A percentile compares a stretch with the other conserved stretches of the same genome.
Evolutionary conservation across 1,140 invertebrate genomes (phyloP).

Genomic region (Pentalonia nigronervosa): DNA sequence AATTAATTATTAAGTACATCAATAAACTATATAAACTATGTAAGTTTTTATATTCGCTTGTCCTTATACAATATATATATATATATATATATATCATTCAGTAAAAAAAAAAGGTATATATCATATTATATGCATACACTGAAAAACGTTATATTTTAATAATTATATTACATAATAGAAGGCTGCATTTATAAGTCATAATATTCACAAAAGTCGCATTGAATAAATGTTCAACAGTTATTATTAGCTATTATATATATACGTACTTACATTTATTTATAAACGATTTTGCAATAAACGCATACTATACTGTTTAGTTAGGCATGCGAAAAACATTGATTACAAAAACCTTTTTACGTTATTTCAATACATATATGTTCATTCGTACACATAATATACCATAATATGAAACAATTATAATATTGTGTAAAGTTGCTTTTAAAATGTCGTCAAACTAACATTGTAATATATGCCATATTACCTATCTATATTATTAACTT

Average conservation of each 20-base stretch:
- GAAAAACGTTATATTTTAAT: neutral
- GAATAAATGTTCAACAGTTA: neutral
- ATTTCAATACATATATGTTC: neutral
- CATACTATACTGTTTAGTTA: neutral
- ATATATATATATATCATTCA: too few species aligned
- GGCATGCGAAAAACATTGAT: neutral
- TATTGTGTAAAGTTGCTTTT: neutral
- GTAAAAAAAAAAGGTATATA: too few species aligned
- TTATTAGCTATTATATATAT: neutral
- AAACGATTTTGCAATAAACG: neutral
- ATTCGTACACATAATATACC: too few species aligned
- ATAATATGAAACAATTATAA: neutral
- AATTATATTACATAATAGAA: neutral
- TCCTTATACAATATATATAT: neutral
- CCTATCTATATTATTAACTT: neutral
- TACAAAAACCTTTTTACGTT: neutral
- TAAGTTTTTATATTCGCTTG: neutral
- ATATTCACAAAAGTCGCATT: neutral
- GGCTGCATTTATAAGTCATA: neutral
- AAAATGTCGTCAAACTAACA: neutral
- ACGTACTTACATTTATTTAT: neutral
- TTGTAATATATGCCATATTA: neutral
- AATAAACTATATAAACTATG: too few species aligned
- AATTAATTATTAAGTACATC: neutral
- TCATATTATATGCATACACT: neutral